Base-by-base conservation (phyloP, 1,140 invertebrate genomes). In the Olivierus martensii region DNA sequence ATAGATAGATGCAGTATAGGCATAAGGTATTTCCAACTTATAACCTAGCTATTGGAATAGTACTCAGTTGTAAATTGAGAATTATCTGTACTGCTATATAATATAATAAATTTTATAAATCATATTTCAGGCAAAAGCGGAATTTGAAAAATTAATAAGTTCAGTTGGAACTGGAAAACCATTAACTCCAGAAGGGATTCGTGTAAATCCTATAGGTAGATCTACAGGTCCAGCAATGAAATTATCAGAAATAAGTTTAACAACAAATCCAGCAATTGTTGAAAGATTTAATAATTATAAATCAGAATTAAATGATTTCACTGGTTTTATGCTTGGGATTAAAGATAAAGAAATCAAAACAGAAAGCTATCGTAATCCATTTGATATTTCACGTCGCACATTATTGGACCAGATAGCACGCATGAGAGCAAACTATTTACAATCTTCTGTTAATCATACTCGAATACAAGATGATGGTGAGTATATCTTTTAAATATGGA, bases 351-450 rank as follows among this genome's bases (percentile, higher is more conserved):
- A 79, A 59, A 63, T 73, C 14, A 69, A 77, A 65, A 73, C 80
- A 11, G 83, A 87, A 57, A 83, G 81, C 49, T 96, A 91, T 67
- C 80, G 88, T 62, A 98, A 98, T 73, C 87, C 93, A 1, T 98
- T 92, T 64, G 93, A 97, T 71, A 92, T 98, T 66, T 83, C 87
- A 15, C 73, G 94, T 45, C 77, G 82, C 59, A 80, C 84, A 63
- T 71, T 99, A 12, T 74, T 98, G 34, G 89, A 95, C 74, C 90
- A 95, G 73, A 82, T 95, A 53, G 79, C 86, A 10, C 75, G 87
- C 62, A 95, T 99, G 89, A 79, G 92, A 49, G 83, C 87, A 12
- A 96, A 96, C 67, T 94, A 95, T 67, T 71, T 97, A 17, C 85
- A 90, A 63, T 79, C 81, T 22, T 77, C 83, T 3, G 70, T 84